A percentile compares a stretch with the other conserved stretches of the same genome.
Evolutionary conservation across 2,888 invertebrate species (phyloP).

Genomic region (Elegia similella): DNA sequence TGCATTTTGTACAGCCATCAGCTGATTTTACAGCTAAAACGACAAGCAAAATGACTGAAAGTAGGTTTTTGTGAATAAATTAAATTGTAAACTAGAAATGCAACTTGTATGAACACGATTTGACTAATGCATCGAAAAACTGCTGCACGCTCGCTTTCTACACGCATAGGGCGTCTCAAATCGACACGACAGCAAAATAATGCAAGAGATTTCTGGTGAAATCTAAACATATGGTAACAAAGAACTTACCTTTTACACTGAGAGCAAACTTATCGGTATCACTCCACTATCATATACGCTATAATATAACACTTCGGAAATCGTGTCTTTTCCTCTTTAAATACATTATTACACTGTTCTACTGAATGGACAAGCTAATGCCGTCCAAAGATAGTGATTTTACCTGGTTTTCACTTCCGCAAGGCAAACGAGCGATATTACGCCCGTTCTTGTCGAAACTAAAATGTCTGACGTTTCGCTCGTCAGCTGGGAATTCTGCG

Average conservation of each 20-base stretch:
- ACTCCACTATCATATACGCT: constrained; percentile 76
- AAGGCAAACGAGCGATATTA: constrained; percentile 52
- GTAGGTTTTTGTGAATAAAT: background rate
- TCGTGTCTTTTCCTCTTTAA: constrained; percentile 79
- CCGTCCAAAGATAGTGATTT: constrained; percentile 64
- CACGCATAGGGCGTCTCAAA: constrained; percentile 5
- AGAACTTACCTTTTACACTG: constrained; percentile 60
- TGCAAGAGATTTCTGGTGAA: constrained; percentile 29
- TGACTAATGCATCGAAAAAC: background rate
- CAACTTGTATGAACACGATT: background rate
- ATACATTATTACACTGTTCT: constrained; percentile 79
- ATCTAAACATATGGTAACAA: constrained; percentile 63
- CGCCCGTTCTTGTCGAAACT: constrained; percentile 64
- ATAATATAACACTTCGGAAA: constrained; percentile 79
- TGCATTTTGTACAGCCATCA: constrained; percentile 3
- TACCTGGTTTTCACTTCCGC: constrained; percentile 42
- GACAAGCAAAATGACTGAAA: too few species aligned
- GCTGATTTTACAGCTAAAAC: constrained; percentile 5
- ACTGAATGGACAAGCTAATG: constrained; percentile 69
- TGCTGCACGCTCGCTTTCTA: background rate
- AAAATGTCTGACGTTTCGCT: constrained; percentile 40
- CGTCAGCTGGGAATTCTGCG: constrained; percentile 66
- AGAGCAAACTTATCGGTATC: constrained; percentile 55
- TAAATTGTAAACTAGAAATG: background rate
- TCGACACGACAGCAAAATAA: background rate